These are phyloP conservation scores for Elanoides forficatus DNA, from an alignment of 2,113 vertebrate genomes.

Conservation along the genomic window DNA sequence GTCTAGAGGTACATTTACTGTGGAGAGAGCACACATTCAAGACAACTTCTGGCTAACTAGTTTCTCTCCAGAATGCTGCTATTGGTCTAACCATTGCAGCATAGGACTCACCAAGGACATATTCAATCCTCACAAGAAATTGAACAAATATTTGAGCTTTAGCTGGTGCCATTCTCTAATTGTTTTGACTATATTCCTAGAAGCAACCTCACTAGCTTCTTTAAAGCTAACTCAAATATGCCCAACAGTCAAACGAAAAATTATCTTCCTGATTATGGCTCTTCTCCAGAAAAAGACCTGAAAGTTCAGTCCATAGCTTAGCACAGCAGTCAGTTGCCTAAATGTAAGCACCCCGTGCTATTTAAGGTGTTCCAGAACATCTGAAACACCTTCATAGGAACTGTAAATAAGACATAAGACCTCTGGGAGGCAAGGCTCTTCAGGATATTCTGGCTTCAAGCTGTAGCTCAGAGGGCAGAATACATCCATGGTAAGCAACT, in stretches of 20 bases:
- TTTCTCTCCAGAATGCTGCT: neutral
- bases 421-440: neutral
- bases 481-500: neutral
- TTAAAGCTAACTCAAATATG: neutral
- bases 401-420: neutral
- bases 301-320: neutral
- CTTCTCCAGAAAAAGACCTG: neutral
- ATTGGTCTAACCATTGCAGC: neutral
- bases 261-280: neutral
- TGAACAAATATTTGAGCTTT: neutral
- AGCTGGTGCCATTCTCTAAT: neutral
- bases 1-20: neutral
- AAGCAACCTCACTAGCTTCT: neutral
- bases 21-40: no score
- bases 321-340: neutral
- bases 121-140: neutral
- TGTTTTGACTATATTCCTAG: neutral
- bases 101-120: neutral
- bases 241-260: neutral
- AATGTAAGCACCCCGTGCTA: neutral
- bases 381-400: neutral
- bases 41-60: neutral
- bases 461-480: neutral
- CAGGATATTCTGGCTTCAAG: neutral
- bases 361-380: neutral